Conservation (phyloP, 2,888 invertebrate species). For the Himalopsyche japonica region DNA sequence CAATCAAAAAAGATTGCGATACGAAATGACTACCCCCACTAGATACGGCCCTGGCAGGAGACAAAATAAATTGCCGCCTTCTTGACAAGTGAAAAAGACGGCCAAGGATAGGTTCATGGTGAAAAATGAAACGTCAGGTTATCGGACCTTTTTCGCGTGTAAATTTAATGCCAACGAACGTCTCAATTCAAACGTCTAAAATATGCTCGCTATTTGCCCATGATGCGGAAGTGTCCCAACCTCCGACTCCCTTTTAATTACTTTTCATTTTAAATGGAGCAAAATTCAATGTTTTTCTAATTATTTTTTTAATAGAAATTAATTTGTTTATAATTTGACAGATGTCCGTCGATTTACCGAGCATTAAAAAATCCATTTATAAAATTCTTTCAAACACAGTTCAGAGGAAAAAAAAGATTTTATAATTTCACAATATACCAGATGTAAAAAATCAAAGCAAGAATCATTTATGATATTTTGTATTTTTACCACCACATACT, state of each 20-base stretch:
- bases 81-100: conserved; percentile 23
- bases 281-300: background rate
- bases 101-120: conserved; percentile 3
- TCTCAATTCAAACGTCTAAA: conserved; percentile 13
- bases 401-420: too few relatives aligned
- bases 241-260: background rate
- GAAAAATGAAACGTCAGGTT: conserved; percentile 24
- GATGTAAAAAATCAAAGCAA: too few relatives aligned
- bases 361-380: too few relatives aligned
- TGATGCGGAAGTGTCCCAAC: background rate
- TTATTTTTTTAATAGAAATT: background rate
- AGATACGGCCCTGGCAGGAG: conserved; percentile 6
- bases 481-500: too few relatives aligned
- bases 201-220: background rate
- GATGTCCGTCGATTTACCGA: background rate
- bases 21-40: background rate
- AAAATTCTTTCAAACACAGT: too few relatives aligned
- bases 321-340: background rate
- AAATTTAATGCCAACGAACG: conserved; percentile 21
- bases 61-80: conserved; percentile 27
- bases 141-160: background rate
- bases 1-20: background rate
- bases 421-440: too few relatives aligned
- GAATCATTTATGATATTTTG: too few relatives aligned
- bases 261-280: background rate